Evolutionary conservation across 2,113 vertebrate species (phyloP), one percentile per base, ranked within the genome.

Genomic region (Odontesthes bonariensis): DNA sequence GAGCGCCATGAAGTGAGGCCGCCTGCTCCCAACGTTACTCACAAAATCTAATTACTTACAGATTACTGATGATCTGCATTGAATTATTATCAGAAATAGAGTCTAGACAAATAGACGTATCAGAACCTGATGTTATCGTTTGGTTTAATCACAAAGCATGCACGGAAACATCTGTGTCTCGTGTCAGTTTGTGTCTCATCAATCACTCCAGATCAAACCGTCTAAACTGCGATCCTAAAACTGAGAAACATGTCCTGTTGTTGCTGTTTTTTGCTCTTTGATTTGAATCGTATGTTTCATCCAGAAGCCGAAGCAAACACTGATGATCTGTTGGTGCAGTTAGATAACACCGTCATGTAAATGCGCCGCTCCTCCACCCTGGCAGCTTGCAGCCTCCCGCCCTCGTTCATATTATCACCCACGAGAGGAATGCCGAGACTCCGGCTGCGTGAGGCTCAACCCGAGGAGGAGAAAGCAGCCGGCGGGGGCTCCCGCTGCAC

Each of bases 401-500:
- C 88, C 68, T 46, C 51, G 35, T 47, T 75, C 86, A 70, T 66
- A 91, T 91, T 92, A 93, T 92, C 93, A 93, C 92, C 91, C 83
- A 84, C 86, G 63, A 75, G 89, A 92, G 93, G 92, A 94, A 95
- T 94, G 89, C 85, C 6, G 79, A 88, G 87, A 88, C 88, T 91
- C 75, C 70, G 49, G 77, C 87, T 56, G 86, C 82, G 71, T 80
- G 69, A 77, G 79, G 85, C 82, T 73, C 72, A 66, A 8, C n/a
- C n/a, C 49, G 69, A 61, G 53, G 74, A 86, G 73, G 77, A 62
- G 68, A 67, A 47, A 47, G 47, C 19, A n/a, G n/a, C n/a, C n/a
- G n/a, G n/a, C n/a, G n/a, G n/a, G n/a, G n/a, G n/a, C n/a, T n/a
- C n/a, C n/a, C n/a, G n/a, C n/a, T n/a, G n/a, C n/a, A n/a, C n/a